Conservation (phyloP, 92 coral and sea anemone species). For the Phymanthus crucifer region DNA sequence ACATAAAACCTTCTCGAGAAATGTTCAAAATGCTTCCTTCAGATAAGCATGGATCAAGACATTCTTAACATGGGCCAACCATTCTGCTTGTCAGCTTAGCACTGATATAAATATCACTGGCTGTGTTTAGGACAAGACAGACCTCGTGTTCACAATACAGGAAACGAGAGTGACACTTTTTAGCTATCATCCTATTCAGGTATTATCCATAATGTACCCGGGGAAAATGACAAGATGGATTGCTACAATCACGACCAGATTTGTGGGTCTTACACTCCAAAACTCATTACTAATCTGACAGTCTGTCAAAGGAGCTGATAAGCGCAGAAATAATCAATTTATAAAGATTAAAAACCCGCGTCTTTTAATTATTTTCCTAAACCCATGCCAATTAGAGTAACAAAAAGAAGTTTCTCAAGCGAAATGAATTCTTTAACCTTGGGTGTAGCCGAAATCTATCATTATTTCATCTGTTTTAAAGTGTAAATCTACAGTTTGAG, state of each 20-base stretch:
- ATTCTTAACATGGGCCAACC: conserved; percentile 4
- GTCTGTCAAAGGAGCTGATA: conserved; percentile 19
- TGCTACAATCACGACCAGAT: conserved; percentile 29
- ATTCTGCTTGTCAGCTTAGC: conserved; percentile 16
- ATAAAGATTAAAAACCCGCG: conserved; percentile 17
- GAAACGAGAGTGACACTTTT: conserved; percentile 31
- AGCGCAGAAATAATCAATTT: conserved; percentile 20
- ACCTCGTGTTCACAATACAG: conserved; percentile 30
- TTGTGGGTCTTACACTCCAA: conserved; percentile 22
- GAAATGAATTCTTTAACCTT: neutral
- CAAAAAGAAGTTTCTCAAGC: neutral
- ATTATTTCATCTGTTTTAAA: conserved; percentile 1
- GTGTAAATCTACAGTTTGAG: too few relatives aligned
- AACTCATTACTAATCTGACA: conserved; percentile 25
- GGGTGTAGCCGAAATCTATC: neutral
- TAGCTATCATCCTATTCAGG: conserved; percentile 24
- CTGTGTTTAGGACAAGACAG: conserved; percentile 28
- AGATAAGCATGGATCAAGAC: conserved; percentile 10
- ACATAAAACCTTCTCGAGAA: neutral
- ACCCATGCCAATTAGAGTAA: neutral
- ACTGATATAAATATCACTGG: conserved; percentile 14
- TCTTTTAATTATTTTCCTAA: neutral
- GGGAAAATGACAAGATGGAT: conserved; percentile 23
- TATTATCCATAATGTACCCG: conserved; percentile 19
- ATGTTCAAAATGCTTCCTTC: neutral